Conservation (phyloP, 2,113 vertebrate genomes). For the Sylvilagus bachmani region DNA sequence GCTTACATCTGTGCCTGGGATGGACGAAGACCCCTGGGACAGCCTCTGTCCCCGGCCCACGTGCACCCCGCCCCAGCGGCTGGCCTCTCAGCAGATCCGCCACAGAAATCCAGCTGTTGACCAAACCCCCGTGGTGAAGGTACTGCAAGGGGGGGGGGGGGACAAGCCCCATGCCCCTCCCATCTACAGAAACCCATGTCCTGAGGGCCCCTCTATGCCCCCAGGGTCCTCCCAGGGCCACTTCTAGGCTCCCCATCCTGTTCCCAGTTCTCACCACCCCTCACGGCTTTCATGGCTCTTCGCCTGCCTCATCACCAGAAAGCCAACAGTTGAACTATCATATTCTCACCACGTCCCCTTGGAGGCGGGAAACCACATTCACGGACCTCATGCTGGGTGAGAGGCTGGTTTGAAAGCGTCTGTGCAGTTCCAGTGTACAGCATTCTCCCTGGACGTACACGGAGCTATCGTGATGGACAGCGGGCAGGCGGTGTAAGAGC, state of each 20-base stretch:
- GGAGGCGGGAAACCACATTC: slow-evolving; percentile 44
- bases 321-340: slow-evolving; percentile 43
- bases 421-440: neutral
- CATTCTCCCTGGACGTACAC: neutral
- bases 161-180: neutral
- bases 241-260: neutral
- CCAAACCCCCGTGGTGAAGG: neutral
- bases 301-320: neutral
- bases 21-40: neutral
- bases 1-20: neutral
- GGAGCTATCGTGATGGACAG: neutral
- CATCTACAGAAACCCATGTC: neutral
- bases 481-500: neutral
- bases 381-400: neutral
- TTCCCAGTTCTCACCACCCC: neutral
- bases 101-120: neutral
- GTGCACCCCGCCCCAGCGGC: neutral
- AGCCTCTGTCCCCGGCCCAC: neutral
- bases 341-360: neutral
- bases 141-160: neutral
- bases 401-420: slow-evolving; percentile 28
- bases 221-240: neutral
- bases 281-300: neutral
- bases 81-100: neutral
- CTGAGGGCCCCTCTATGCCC: too few species aligned